Percentiles rank a stretch among this genome's conserved stretches.
Conservation (phyloP, 2,888 invertebrate genomes). For the Tridacna crocea region DNA sequence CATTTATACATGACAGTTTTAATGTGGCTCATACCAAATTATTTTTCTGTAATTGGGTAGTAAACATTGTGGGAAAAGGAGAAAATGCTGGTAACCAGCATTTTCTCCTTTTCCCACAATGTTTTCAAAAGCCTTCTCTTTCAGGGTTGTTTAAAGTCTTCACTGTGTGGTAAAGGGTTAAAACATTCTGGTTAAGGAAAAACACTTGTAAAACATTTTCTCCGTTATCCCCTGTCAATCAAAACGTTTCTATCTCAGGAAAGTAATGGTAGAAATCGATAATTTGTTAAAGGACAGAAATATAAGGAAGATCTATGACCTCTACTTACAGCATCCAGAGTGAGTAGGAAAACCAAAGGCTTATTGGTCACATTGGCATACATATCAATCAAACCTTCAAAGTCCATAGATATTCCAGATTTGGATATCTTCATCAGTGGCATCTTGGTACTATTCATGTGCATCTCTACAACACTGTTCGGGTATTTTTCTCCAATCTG, state of each 20-base stretch:
- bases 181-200: no score
- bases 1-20: no score
- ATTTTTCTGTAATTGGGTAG: not conserved
- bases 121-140: no score
- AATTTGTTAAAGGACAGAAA: no score
- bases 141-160: no score
- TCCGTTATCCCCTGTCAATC: no score
- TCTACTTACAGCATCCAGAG: slow-evolving; percentile 47
- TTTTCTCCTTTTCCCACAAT: slow-evolving; percentile 7
- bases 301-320: no score
- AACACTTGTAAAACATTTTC: no score
- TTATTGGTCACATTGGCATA: slow-evolving; percentile 34
- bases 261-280: no score
- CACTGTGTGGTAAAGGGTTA: no score
- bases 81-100: not conserved
- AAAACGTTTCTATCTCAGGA: no score
- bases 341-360: slow-evolving; percentile 33
- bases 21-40: no score
- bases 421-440: slow-evolving; percentile 48
- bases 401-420: slow-evolving; percentile 37
- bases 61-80: slow-evolving; percentile 2
- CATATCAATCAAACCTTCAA: slow-evolving; percentile 42
- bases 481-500: slow-evolving; percentile 62
- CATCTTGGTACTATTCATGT: slow-evolving; percentile 48
- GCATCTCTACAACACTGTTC: slow-evolving; percentile 49